phyloP scores from a whole-genome alignment of 2,797 vertebrate genomes.

The Spheniscus humboldti region DNA sequence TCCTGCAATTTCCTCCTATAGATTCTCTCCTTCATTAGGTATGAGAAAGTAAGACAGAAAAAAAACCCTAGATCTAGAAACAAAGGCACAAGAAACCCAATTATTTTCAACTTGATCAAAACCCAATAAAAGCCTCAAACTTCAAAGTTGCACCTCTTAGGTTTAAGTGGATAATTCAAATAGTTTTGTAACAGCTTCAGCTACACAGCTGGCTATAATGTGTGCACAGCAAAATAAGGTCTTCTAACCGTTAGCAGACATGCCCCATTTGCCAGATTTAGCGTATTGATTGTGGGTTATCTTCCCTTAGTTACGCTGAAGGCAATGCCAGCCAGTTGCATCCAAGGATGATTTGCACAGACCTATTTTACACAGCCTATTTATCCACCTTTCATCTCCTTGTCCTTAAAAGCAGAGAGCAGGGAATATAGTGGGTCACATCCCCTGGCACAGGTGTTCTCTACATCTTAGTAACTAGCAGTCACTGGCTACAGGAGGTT shows the following conservation, averaged over 20 bases:
- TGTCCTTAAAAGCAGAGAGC: background rate
- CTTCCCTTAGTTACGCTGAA: background rate
- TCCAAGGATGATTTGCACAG: background rate
- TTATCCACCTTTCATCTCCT: background rate
- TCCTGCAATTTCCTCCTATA: background rate
- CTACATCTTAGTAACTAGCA: background rate
- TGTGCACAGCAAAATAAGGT: background rate
- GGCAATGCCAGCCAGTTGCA: background rate
- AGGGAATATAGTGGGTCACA: background rate
- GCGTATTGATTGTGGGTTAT: background rate
- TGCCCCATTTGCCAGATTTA: background rate
- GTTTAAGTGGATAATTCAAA: background rate
- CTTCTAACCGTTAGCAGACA: background rate
- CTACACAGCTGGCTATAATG: background rate
- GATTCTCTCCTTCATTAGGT: background rate
- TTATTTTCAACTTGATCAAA: background rate
- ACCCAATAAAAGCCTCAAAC: background rate
- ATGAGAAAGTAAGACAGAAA: background rate
- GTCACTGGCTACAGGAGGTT: background rate
- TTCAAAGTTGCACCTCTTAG: background rate
- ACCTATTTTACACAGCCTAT: background rate
- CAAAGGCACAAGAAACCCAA: background rate
- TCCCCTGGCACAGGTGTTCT: background rate
- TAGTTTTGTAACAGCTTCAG: background rate
- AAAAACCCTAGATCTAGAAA: background rate